These are phyloP conservation scores for Sogatella furcifera DNA, from an alignment of 1,140 invertebrate species.

Conservation along the genomic window DNA sequence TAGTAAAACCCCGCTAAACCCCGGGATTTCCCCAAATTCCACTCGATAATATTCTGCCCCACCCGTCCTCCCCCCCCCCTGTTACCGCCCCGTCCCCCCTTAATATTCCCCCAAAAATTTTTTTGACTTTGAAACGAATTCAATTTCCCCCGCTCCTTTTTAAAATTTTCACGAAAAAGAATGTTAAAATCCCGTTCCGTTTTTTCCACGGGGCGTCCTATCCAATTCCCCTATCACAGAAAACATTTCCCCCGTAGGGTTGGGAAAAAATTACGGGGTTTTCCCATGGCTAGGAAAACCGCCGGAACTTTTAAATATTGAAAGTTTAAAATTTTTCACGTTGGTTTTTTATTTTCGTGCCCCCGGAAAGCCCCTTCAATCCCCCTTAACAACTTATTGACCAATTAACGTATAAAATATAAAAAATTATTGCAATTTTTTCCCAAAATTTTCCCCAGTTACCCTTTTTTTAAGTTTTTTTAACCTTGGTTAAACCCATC, in stretches of 20 bases:
- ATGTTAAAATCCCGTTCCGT: constrained; percentile 93
- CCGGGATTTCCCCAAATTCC: constrained; percentile 89
- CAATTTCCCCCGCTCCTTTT: constrained; percentile 73
- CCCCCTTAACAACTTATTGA: constrained; percentile 84
- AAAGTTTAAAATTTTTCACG: background rate
- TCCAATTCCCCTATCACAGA: constrained; percentile 43
- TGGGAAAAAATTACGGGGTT: constrained; percentile 15
- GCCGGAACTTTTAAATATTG: background rate
- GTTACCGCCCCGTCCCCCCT: constrained; percentile 18
- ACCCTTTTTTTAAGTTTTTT: constrained; percentile 49
- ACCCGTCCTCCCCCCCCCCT: background rate
- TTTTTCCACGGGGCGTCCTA: constrained; percentile 68
- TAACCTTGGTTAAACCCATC: constrained; percentile 39
- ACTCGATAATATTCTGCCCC: constrained; percentile 40
- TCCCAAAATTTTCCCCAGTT: constrained; percentile 62
- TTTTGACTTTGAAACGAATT: constrained; percentile 79
- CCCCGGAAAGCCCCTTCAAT: constrained; percentile 33
- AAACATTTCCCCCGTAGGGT: constrained; percentile 29
- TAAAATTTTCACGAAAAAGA: constrained; percentile 94
- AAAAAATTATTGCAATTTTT: constrained; percentile 79
- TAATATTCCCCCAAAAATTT: constrained; percentile 54
- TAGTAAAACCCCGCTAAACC: constrained; percentile 90
- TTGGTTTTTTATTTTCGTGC: too few species aligned
- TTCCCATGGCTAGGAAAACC: background rate
- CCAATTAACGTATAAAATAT: constrained; percentile 84